Conservation (phyloP, 2,797 vertebrate species). For the Zalophus californianus region DNA sequence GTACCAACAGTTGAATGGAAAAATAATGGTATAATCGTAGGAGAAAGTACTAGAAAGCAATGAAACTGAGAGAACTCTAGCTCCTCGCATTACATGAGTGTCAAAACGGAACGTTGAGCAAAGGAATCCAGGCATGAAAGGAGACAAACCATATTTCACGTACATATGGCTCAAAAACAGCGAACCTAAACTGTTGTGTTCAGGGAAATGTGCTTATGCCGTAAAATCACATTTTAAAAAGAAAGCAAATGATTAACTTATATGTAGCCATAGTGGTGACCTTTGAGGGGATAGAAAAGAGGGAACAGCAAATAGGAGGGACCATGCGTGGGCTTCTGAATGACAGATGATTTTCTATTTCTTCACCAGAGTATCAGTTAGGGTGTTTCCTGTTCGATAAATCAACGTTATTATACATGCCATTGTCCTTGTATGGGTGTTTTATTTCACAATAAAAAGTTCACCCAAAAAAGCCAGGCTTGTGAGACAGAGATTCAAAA, state of each 20-base stretch:
- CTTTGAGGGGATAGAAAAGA: background rate
- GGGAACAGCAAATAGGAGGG: background rate
- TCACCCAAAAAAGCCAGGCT: background rate
- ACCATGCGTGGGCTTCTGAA: background rate
- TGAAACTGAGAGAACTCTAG: background rate
- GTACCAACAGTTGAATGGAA: background rate
- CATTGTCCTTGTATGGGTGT: background rate
- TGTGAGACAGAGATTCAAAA: background rate
- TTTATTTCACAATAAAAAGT: conserved; percentile 3
- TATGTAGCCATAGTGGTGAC: background rate
- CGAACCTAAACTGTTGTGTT: background rate
- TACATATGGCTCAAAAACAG: background rate
- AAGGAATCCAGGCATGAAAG: background rate
- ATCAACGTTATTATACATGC: background rate
- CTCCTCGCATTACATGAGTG: background rate
- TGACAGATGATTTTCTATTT: background rate
- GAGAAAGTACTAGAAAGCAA: background rate
- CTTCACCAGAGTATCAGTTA: background rate
- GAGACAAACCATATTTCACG: background rate
- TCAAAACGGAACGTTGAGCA: background rate
- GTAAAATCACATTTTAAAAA: background rate
- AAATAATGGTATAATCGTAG: background rate
- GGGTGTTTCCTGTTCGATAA: background rate
- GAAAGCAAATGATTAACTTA: background rate
- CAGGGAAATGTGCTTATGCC: background rate